Evolutionary conservation across 2,888 invertebrate species (phyloP), one percentile per base, ranked within the genome.

Genomic region (Lepidochrysops patricia): DNA sequence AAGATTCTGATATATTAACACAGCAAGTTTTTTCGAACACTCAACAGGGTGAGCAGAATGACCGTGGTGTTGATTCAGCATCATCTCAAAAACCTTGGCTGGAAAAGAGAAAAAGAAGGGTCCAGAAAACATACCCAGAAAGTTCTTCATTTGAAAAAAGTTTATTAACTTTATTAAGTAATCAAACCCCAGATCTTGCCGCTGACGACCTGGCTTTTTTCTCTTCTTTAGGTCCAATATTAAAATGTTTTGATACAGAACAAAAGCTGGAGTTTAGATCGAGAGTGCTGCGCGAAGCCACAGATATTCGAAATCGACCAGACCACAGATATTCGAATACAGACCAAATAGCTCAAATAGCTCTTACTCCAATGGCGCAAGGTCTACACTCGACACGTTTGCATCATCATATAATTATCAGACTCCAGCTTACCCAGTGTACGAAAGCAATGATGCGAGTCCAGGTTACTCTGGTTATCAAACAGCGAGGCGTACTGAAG

Each of bases 241-340:
- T 66, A 57, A 64, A 60, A 61, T 63, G 60, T 59, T 67, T 67
- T 62, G 65, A 67, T 68, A 6, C 64, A 58, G 65, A 29, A 65
- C 65, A 67, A 68, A 68, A 65, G 62, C 57, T 69, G 57, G 60
- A 70, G 63, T 68, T 70, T 67, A 43, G 68, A 19, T 68, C 70
- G 27, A 69, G 67, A 68, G 67, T 67, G 63, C 29, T 68, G 29
- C 62, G 61, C 12, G 66, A 63, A 15, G 67, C 68, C 23, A 70
- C 25, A 64, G 60, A 60, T 52, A 62, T 66, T 58, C 34, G 57
- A 64, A 64, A 61, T 61, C 13, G n/a, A n/a, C n/a, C n/a, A n/a
- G n/a, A n/a, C n/a, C n/a, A n/a, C n/a, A n/a, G n/a, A n/a, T n/a
- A n/a, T n/a, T n/a, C n/a, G n/a, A n/a, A n/a, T n/a, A 60, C 57